phyloP scores from a whole-genome alignment of 2,888 invertebrate genomes.

The Leptothorax acervorum region DNA sequence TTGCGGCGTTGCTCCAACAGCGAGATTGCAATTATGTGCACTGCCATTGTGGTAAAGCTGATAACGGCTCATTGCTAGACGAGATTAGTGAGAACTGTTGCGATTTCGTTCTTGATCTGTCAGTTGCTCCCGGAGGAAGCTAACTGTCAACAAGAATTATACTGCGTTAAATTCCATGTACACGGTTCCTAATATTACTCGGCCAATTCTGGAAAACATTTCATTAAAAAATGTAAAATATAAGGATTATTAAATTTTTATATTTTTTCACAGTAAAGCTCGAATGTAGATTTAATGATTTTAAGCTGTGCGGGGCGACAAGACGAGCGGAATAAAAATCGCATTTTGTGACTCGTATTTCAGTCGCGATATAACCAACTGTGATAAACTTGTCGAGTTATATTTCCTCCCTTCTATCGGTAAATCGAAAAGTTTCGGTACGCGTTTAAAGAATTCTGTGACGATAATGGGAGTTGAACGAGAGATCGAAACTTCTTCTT shows the following conservation, averaged over 20 bases:
- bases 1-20: background rate
- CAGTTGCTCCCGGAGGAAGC: background rate
- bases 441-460: background rate
- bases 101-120: conserved; percentile 31
- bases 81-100: conserved; percentile 37
- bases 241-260: background rate
- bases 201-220: background rate
- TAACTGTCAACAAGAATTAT: conserved; percentile 3
- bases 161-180: background rate
- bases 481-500: background rate
- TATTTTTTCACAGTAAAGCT: background rate
- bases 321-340: background rate
- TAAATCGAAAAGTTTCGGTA: background rate
- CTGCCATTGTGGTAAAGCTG: conserved; percentile 26
- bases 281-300: background rate
- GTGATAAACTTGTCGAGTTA: background rate
- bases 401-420: background rate
- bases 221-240: background rate
- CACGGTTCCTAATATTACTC: background rate
- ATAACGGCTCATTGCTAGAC: conserved; percentile 26
- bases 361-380: background rate
- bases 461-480: conserved; percentile 4
- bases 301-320: background rate
- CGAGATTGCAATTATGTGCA: conserved; percentile 37
- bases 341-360: background rate